Evolutionary conservation across 1,140 invertebrate genomes (phyloP), one percentile per base, ranked within the genome.

Genomic region (Pseudomyrmex sp.): DNA sequence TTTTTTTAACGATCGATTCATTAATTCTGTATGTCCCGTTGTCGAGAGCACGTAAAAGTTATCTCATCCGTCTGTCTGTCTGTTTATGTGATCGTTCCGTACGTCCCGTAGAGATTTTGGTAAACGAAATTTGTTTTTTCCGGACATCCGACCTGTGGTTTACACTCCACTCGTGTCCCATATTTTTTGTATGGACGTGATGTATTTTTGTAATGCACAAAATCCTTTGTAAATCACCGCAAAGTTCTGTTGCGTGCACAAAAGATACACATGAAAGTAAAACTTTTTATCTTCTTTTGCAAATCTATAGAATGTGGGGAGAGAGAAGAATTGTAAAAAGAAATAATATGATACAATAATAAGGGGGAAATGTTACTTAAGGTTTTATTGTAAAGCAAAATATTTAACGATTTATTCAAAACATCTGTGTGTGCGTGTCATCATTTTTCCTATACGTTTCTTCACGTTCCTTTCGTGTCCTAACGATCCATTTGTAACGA

Each of bases 381-480:
- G 87, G n/a, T 89, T 35, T 88, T 91, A 92, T 86, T 91, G 87
- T 92, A 91, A 90, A 91, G 69, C 75, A 84, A 85, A 90, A 90
- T 83, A 87, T 80, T 82, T 88, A 88, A 90, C 80, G 23, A 85
- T 84, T 35, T 35, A 85, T 83, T 87, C 80, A 89, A 91, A 89
- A 68, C 46, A 72, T 90, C 86, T 89, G 69, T 88, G 79, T 89
- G 88, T 83, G 86, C 0, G 35, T 35, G 35, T 35, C 4, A 84
- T 88, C 74, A 85, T 80, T 87, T 58, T 58, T 44, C 58, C 77
- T 12, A 50, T 4, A n/a, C 26, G 56, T 44, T 48, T 50, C 12
- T 8, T n/a, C 46, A 26, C 10, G 7, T 35, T 73, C 66, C 85
- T 26, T 50, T 76, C 10, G 61, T 61, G 4, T 63, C 35, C 5